Conservation (phyloP, 2,888 invertebrate species). For the Alentia gelatinosa region DNA sequence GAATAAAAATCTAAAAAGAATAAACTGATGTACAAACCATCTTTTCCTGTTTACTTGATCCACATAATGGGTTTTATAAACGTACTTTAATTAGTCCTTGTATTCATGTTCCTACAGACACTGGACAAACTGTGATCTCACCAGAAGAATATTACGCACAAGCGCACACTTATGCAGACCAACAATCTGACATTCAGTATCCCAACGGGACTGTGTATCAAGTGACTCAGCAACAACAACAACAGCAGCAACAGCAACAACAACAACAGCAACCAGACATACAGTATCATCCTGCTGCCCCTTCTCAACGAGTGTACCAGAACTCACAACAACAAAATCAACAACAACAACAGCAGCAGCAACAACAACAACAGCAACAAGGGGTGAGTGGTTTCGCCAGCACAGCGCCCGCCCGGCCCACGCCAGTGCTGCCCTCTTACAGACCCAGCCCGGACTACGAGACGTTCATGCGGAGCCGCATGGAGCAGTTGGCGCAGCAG, state of each 20-base stretch:
- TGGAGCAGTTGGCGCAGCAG: slow-evolving; percentile 60
- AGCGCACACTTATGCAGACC: slow-evolving; percentile 67
- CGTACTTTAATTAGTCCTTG: too few relatives aligned
- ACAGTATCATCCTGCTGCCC: neutral
- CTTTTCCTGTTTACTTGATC: too few relatives aligned
- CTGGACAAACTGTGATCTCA: slow-evolving; percentile 53
- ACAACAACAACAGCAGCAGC: slow-evolving; percentile 53
- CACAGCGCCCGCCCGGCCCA: neutral
- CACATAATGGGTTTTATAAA: too few relatives aligned
- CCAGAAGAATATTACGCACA: slow-evolving; percentile 30
- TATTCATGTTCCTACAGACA: slow-evolving; percentile 54
- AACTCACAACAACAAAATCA: neutral
- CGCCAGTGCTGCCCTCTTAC: slow-evolving; percentile 77
- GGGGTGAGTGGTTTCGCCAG: neutral
- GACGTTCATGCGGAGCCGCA: slow-evolving; percentile 62
- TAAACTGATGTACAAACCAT: too few relatives aligned
- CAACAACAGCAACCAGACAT: slow-evolving; percentile 23
- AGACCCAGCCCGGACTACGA: slow-evolving; percentile 96
- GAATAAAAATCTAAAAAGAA: too few relatives aligned
- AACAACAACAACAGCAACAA: slow-evolving; percentile 45
- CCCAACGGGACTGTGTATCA: slow-evolving; percentile 35
- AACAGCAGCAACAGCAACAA: slow-evolving; percentile 23
- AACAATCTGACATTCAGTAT: slow-evolving; percentile 49
- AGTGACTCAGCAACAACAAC: slow-evolving; percentile 2
- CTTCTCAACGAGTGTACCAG: neutral